A percentile compares a stretch with the other conserved stretches of the same genome.
Conservation (phyloP, 2,113 vertebrate species). For the Varanus komodoensis region DNA sequence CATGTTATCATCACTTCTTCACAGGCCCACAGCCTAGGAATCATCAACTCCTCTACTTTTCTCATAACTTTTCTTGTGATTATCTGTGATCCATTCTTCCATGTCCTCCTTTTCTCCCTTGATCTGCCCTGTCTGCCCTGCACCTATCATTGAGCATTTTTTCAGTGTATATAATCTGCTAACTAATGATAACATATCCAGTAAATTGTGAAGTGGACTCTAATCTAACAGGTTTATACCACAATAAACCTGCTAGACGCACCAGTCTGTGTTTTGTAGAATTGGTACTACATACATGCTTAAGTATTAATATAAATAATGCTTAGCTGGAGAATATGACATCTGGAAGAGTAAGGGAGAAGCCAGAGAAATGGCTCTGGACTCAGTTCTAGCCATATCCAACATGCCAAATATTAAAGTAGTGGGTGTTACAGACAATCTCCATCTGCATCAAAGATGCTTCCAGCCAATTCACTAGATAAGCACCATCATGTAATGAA, state of each 20-base stretch:
- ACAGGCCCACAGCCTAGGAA: not conserved
- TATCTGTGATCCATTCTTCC: not conserved
- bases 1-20: not conserved
- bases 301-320: not conserved
- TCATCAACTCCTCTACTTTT: not conserved
- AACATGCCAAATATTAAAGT: not conserved
- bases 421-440: not conserved
- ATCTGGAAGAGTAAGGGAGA: not conserved
- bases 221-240: not conserved
- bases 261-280: not conserved
- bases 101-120: not conserved
- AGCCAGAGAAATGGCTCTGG: not conserved
- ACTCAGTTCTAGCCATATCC: not conserved
- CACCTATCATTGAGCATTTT: not conserved
- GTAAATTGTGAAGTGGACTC: not conserved
- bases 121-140: too few species aligned
- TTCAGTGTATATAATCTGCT: not conserved
- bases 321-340: not conserved
- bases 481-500: not conserved
- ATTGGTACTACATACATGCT: not conserved
- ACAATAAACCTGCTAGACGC: not conserved
- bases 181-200: not conserved
- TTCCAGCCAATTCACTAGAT: not conserved
- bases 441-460: not conserved
- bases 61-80: not conserved